These are phyloP conservation scores for Tipula unca DNA, from an alignment of 2,888 invertebrate genomes.

Conservation along the genomic window DNA sequence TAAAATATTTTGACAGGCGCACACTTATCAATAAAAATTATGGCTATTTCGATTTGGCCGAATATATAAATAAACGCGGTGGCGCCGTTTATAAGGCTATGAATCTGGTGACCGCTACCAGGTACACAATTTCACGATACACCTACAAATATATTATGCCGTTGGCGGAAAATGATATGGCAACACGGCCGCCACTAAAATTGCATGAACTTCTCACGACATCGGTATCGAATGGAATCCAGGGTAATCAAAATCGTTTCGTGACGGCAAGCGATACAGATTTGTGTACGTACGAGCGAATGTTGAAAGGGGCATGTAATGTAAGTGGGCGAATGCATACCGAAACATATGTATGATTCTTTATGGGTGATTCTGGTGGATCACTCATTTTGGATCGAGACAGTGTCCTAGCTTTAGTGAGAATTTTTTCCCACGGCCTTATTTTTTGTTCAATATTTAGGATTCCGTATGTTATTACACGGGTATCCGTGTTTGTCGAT, in stretches of 20 bases:
- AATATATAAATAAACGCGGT: too few relatives aligned
- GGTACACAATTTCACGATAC: neutral
- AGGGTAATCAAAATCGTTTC: neutral
- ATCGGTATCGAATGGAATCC: neutral
- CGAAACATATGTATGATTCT: neutral
- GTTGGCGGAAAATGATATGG: neutral
- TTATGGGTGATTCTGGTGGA: constrained; percentile 23
- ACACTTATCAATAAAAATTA: neutral
- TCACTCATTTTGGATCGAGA: neutral
- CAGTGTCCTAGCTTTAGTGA: neutral
- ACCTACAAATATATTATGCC: neutral
- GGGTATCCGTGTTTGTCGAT: constrained; percentile 16
- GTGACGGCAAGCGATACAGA: neutral
- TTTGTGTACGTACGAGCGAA: constrained; percentile 16
- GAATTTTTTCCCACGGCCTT: constrained; percentile 20
- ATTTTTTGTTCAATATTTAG: constrained; percentile 8
- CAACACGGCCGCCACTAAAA: neutral
- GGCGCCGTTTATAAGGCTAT: too few relatives aligned
- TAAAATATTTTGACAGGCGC: neutral
- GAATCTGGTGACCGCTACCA: neutral
- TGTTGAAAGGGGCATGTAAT: constrained; percentile 21
- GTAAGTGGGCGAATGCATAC: neutral
- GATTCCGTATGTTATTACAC: constrained; percentile 21
- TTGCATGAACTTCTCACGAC: neutral
- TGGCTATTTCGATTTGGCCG: too few relatives aligned